Evolutionary conservation across 2,797 vertebrate species (phyloP), one percentile per base, ranked within the genome.

Genomic region (Aeoliscus strigatus): DNA sequence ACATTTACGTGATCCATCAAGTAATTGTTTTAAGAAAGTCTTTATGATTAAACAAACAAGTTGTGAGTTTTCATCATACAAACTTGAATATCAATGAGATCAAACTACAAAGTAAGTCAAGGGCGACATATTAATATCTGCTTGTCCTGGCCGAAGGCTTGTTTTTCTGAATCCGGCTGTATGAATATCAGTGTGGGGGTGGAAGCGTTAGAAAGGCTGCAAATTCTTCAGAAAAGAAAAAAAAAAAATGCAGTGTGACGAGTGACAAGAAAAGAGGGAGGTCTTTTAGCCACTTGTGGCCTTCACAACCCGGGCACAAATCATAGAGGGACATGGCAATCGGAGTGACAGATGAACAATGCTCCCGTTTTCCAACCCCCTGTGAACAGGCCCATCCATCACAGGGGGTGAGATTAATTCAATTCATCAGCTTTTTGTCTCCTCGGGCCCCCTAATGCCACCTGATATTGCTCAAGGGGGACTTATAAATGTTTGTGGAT

Each of bases 271-370:
- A 52, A 59, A 73, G 70, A 69, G 54, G 60, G 75, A 80, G 75
- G 69, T 82, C 83, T 79, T 80, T 82, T 67, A 67, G 71, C 76
- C 83, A 89, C 84, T 88, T 89, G 82, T 86, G 84, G 87, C 84
- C 81, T 86, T 86, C 83, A 71, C 69, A 82, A 73, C 65, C 30
- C 55, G 51, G 65, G 73, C 79, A 78, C 82, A 83, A 86, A 87
- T 89, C 83, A 88, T 84, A 85, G 77, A 78, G 77, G 66, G 77
- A 82, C 66, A 75, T 81, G 80, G 75, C 84, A 79, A 85, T 87
- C 75, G 57, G 81, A 88, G 85, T 88, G 88, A 87, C 83, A 88
- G 80, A 86, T 84, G 85, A 88, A 87, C 86, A 90, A 87, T 84
- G 83, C 75, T 64, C 72, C 80, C 36, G 67, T 85, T 86, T 84